Evolutionary conservation across 2,888 invertebrate genomes (phyloP).

Genomic region (Halocaridina rubra): DNA sequence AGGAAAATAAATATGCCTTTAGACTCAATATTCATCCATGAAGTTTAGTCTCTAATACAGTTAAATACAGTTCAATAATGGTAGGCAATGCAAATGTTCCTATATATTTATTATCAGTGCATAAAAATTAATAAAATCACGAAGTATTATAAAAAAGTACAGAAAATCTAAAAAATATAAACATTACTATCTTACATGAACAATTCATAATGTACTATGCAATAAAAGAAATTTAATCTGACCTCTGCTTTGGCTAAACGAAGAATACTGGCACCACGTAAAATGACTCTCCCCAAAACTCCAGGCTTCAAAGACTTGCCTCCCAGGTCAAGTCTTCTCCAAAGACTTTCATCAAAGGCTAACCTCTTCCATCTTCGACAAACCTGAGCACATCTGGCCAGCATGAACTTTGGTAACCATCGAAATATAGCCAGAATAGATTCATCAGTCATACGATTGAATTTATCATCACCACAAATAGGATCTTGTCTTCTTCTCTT

Average conservation of each 20-base stretch:
- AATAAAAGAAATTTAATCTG: too few species aligned
- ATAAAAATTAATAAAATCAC: too few species aligned
- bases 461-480: constrained; percentile 49
- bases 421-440: constrained; percentile 82
- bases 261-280: constrained; percentile 81
- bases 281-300: constrained; percentile 80
- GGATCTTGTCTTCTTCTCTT: constrained; percentile 41
- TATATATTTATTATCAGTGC: too few species aligned
- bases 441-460: constrained; percentile 80
- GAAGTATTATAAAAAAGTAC: too few species aligned
- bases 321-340: constrained; percentile 86
- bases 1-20: not conserved
- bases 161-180: too few species aligned
- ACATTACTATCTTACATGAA: too few species aligned
- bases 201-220: too few species aligned
- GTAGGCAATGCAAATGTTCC: too few species aligned
- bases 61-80: too few species aligned
- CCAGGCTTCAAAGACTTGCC: constrained; percentile 75
- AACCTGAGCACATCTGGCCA: constrained; percentile 80
- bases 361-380: constrained; percentile 82
- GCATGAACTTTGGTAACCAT: constrained; percentile 82
- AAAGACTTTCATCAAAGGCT: constrained; percentile 85
- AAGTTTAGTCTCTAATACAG: too few species aligned
- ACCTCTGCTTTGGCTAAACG: constrained; percentile 85
- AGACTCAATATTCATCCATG: not conserved